Evolutionary conservation across 35 echinoderm and acorn worm species (phyloP).

Genomic region (Amphiura filiformis): DNA sequence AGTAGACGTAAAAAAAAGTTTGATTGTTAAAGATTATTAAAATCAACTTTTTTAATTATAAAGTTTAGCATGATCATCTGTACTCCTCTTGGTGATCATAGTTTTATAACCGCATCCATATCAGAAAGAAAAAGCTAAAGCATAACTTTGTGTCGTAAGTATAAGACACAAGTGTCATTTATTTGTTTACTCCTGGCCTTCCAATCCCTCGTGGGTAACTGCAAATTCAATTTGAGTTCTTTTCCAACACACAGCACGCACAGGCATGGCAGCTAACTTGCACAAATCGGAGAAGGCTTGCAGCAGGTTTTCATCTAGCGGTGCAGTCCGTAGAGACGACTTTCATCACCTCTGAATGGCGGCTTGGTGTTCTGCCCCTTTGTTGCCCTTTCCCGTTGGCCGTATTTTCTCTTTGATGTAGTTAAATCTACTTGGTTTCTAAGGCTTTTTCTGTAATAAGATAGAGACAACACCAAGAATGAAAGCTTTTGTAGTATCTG

Average conservation of each 20-base stretch:
- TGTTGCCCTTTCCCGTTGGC: background rate
- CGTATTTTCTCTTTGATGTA: background rate
- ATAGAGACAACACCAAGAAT: no score
- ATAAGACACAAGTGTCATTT: background rate
- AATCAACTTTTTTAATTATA: no score
- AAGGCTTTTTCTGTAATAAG: no score
- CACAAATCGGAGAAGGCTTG: background rate
- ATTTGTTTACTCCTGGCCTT: background rate
- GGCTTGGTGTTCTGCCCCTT: background rate
- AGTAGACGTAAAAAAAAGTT: no score
- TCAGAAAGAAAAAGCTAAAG: no score
- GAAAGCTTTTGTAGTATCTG: no score
- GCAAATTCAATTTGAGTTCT: background rate
- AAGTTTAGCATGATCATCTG: no score
- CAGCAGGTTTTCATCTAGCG: background rate
- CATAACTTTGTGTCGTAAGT: constrained; percentile 6
- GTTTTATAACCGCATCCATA: no score
- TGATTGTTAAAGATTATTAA: no score
- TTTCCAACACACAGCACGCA: background rate
- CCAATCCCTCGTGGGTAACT: background rate
- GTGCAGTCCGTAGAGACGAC: background rate
- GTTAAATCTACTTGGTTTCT: no score
- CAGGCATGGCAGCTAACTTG: background rate
- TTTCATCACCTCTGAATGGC: background rate
- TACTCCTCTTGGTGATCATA: no score